Base-by-base conservation (phyloP, 2,888 invertebrate species). In the Petrolisthes cinctipes region DNA sequence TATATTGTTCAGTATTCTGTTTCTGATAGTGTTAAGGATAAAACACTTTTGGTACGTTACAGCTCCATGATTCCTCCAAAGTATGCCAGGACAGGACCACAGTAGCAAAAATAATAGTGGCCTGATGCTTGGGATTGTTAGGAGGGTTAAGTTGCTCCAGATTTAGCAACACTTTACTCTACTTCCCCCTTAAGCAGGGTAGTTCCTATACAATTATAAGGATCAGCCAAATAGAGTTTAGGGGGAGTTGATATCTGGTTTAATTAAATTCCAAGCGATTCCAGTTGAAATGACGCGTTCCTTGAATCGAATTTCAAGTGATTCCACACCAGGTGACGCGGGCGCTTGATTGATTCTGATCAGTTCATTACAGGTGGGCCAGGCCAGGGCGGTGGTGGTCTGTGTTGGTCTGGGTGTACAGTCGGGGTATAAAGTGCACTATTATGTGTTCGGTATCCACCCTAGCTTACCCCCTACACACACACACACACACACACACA, bases 201-300 rank as follows among this genome's bases (percentile, higher is more conserved):
- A n/a, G 14, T 14, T 68, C 14, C 14, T 17, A n/a, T 17, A 68
- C 68, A 68, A 68, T 17, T 68, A 68, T 17, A 68, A 23, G 20
- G 14, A 23, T n/a, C n/a, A 75, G 76, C 76, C n/a, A 23, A 75
- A 20, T 14, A 23, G 20, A 75, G 14, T 20, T n/a, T 9, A 61
- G 66, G 71, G 82, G 54, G 57, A 56, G 75, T 73, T 73, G 68
- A 56, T 75, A 56, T 51, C 73, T 11, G 37, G 53, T 51, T 76
- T 84, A 78, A 84, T 84, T 84, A 84, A 76, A 84, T 84, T 76
- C 76, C 57, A 57, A 61, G 76, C 78, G 76, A 84, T 84, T 76
- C 66, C 83, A 66, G 61, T 23, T 17, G 51, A 73, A 83, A 17
- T 84, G 76, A 78, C 76, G 51, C 61, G 23, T 61, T 78, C 83